Conservation (phyloP, 2,113 vertebrate species). For the Rhizomys pruinosus region DNA sequence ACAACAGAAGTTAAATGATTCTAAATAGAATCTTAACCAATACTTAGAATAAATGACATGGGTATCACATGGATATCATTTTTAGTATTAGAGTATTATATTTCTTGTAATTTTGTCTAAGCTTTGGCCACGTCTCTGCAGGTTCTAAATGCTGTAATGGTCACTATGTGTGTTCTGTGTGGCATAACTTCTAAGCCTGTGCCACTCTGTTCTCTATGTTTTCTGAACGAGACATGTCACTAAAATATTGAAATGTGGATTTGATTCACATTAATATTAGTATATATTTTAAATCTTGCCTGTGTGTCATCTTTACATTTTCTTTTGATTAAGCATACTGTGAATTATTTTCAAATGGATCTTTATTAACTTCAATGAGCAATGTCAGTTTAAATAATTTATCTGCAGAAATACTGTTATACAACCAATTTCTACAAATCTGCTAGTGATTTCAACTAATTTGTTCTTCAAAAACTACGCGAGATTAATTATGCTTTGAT, state of each 20-base stretch:
- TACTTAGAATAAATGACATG: background rate
- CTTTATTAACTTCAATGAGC: slow-evolving; percentile 66
- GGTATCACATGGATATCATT: background rate
- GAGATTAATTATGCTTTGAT: slow-evolving; percentile 74
- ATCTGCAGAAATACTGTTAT: slow-evolving; percentile 64
- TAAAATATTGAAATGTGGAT: background rate
- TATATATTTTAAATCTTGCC: slow-evolving; percentile 18
- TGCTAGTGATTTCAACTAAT: slow-evolving; percentile 75
- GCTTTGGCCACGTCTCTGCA: background rate
- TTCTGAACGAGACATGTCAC: slow-evolving; percentile 8
- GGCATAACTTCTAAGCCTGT: background rate
- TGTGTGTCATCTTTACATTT: slow-evolving; percentile 23
- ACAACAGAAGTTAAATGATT: slow-evolving; percentile 18
- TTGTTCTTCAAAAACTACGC: slow-evolving; percentile 68
- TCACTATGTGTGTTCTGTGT: background rate
- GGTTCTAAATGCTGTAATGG: background rate
- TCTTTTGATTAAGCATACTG: slow-evolving; percentile 61
- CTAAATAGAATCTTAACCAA: background rate
- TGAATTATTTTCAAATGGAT: slow-evolving; percentile 65
- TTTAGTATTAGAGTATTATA: slow-evolving; percentile 30
- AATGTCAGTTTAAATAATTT: slow-evolving; percentile 68
- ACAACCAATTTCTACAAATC: slow-evolving; percentile 67
- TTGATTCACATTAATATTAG: slow-evolving; percentile 47
- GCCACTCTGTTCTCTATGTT: background rate
- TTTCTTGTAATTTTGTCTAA: slow-evolving; percentile 29